These are phyloP conservation scores for Clostera curtula DNA, from an alignment of 2,888 invertebrate genomes.

Conservation along the genomic window DNA sequence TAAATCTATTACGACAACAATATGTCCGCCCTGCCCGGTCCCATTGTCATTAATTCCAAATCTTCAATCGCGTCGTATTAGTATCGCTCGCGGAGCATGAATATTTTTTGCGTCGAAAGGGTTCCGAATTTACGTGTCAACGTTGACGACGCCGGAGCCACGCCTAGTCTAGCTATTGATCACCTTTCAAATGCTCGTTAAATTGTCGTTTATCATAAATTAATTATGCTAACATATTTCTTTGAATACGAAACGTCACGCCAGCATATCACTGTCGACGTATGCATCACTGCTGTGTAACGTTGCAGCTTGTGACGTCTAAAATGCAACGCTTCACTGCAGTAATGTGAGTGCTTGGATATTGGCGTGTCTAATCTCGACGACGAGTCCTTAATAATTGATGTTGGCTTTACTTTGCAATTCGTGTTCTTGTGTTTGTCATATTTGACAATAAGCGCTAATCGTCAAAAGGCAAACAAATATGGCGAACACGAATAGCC, in stretches of 20 bases:
- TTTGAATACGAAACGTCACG: slow-evolving; percentile 32
- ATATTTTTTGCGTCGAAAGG: slow-evolving; percentile 32
- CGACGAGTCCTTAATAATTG: too few relatives aligned
- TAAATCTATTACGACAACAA: slow-evolving; percentile 63
- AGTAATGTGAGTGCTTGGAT: too few relatives aligned
- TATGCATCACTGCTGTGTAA: too few relatives aligned
- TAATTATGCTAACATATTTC: slow-evolving; percentile 34
- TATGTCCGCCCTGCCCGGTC: slow-evolving; percentile 30
- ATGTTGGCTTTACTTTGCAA: too few relatives aligned
- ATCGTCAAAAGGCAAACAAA: too few relatives aligned
- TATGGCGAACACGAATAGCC: too few relatives aligned
- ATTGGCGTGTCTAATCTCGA: too few relatives aligned
- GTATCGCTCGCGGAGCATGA: slow-evolving; percentile 28
- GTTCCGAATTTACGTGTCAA: slow-evolving; percentile 45
- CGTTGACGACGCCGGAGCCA: slow-evolving; percentile 45
- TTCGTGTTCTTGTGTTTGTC: too few relatives aligned
- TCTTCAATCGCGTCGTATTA: slow-evolving; percentile 46
- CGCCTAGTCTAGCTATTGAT: slow-evolving; percentile 47
- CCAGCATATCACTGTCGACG: slow-evolving; percentile 32
- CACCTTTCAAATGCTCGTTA: slow-evolving; percentile 56
- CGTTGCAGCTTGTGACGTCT: too few relatives aligned
- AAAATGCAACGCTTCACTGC: too few relatives aligned
- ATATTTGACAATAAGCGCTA: too few relatives aligned
- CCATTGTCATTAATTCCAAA: slow-evolving; percentile 46
- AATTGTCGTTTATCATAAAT: slow-evolving; percentile 60